phyloP scores from a whole-genome alignment of 2,888 invertebrate genomes.

The Agrochola litura region DNA sequence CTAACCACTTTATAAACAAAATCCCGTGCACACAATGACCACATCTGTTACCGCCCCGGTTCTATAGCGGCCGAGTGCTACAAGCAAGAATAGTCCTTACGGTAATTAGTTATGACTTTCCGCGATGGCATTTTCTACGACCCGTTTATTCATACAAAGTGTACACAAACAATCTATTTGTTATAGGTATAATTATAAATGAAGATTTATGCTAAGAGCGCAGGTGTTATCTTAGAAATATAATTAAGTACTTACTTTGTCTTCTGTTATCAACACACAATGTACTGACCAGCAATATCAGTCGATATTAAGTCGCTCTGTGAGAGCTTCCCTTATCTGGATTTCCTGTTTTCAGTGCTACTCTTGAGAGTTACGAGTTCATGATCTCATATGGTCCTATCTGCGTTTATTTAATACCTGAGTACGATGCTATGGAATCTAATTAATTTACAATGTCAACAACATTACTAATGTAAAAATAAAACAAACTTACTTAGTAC shows the following conservation, averaged over 20 bases:
- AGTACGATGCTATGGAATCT: conserved; percentile 41
- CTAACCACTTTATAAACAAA: too few relatives aligned
- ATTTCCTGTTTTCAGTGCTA: conserved; percentile 73
- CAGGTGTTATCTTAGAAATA: conserved; percentile 78
- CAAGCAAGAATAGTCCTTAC: too few relatives aligned
- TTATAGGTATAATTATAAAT: conserved; percentile 62
- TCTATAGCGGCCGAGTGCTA: too few relatives aligned
- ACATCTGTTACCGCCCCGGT: too few relatives aligned
- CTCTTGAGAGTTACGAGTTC: conserved; percentile 49
- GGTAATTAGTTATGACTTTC: too few relatives aligned
- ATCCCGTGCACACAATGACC: too few relatives aligned
- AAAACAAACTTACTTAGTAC: conserved; percentile 28
- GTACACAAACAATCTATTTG: conserved; percentile 47
- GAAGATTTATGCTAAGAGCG: conserved; percentile 80
- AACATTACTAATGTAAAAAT: conserved; percentile 53
- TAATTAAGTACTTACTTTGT: conserved; percentile 74
- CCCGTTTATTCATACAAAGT: conserved; percentile 25
- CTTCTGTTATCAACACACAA: conserved; percentile 71
- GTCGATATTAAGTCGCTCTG: conserved; percentile 55
- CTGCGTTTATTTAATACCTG: conserved; percentile 42
- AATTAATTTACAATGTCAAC: conserved; percentile 54
- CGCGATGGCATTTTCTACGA: conserved; percentile 6
- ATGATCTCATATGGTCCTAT: conserved; percentile 50
- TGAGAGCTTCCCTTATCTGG: conserved; percentile 75
- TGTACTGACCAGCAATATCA: conserved; percentile 55